Base-by-base conservation (phyloP, 1,140 invertebrate species). In the Vanessa atalanta region DNA sequence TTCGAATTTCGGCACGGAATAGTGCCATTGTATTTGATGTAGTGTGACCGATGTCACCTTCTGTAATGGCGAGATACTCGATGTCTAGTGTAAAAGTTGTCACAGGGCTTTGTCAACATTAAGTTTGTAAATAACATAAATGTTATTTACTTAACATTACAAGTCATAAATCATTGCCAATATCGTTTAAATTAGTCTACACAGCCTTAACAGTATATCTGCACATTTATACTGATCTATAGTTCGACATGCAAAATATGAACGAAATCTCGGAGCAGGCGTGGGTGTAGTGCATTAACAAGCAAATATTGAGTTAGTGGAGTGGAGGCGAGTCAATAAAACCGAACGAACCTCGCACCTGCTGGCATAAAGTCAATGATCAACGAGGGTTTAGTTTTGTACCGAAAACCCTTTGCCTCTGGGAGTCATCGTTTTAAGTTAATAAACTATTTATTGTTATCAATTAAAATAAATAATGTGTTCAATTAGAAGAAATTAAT, bases 241-340 rank as follows among this genome's bases (percentile, higher is more conserved):
- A 61, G 26, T 37, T 37, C 13, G 31, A 9, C 26, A 47, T 65
- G 71, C 66, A 69, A 73, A 73, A 73, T 64, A 55, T 73, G 57
- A 73, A 73, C 20, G 60, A 48, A 71, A 74, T 72, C 75, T 68
- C 61, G 64, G 51, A 57, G 73, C 77, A 61, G 70, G 67, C 69
- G 76, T 75, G 57, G 57, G 57, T 61, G 78, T 72, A 65, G 68
- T 79, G 79, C 79, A 84, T 82, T 86, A 82, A 84, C 79, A 84
- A 81, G 80, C 83, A 79, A 86, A 83, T 83, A 86, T 82, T 83
- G 81, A 86, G 84, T 86, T 84, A 84, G 80, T 66, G 74, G 78
- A 68, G 69, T 61, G 57, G 57, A 61, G 57, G 57, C 60, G 67
- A 79, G 73, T 74, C 85, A 84, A 87, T 85, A 86, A 86, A 85